Base-by-base conservation (phyloP, 2,113 vertebrate species). In the Microcebus griseorufus region DNA sequence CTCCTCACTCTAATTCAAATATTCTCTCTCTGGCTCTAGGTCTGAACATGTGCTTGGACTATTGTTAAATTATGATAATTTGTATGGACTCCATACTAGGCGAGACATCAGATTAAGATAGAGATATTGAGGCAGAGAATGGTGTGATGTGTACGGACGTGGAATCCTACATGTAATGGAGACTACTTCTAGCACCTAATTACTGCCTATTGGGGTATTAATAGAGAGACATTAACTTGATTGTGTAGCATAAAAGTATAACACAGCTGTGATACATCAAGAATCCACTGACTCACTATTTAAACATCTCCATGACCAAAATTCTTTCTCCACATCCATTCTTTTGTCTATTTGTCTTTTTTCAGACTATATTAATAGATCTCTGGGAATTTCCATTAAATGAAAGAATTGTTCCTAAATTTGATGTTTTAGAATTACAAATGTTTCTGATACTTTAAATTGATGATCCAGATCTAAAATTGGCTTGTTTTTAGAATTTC, bases 401-500 rank as follows among this genome's bases (percentile, higher is more conserved):
- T 86, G 11, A 65, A 88, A 89, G 9, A 88, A 32, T 60, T 92
- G 2, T 64, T 60, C 34, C 37, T 62, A 82, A 94, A 69, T 69
- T 37, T 81, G 3, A 29, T 82, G 14, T 16, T 94, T 93, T 76
- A 13, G 37, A 55, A 92, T 89, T 78, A 45, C 51, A 84, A 90
- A 90, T 85, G 39, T 79, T 70, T 90, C 25, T 93, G 39, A 45
- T 78, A 4, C 6, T 92, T 94, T 80, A 29, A 45, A 27, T 32
- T 81, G 27, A 55, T 42, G 17, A 91, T 79, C 11, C 25, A 72
- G 42, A 51, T 58, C 48, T 98, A 95, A 67, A 93, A 70, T 73
- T 62, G 79, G 34, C 93, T 98, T 96, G 97, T 95, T 90, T 98
- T 98, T 88, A 98, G 79, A 32, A 94, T 89, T 69, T 98, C 98